Evolutionary conservation across 2,888 invertebrate genomes (phyloP), one percentile per base, ranked within the genome.

Genomic region (Melitaea athalia): DNA sequence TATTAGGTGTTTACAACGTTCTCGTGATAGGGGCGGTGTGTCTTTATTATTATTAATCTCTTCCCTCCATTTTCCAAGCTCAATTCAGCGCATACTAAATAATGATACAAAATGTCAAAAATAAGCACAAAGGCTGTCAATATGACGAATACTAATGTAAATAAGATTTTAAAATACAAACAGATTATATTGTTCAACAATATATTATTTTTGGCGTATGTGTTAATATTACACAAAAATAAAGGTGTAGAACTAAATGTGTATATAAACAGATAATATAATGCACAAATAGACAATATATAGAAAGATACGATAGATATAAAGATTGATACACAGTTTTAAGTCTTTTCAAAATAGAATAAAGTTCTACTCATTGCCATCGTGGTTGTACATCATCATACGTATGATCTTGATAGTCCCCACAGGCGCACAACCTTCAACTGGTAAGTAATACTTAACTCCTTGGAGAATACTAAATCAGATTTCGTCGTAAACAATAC

Each of bases 391-490:
- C 38, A 5, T 38, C 59, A 60, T 67, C 64, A 17, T 65, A 59
- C 17, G 57, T 52, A 61, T 57, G 14, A 17, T 49, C 50, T 74
- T 62, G 55, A 47, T 49, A 70, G 52, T 70, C 71, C 12, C 12
- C 47, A 38, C 72, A 74, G 65, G 69, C 24, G 62, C 69, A 15
- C 57, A 50, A 57, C 64, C 67, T 31, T 73, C 69, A 62, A 68
- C 68, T 71, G 73, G 55, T n/a, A n/a, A n/a, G 69, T 72, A 70
- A 73, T 74, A 75, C 67, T 65, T 69, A 70, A 72, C 68, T 68
- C 72, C 67, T 59, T 67, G 42, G 45, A 63, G 73, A 73, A 74
- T 74, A 72, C 72, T 65, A 71, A 71, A 67, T 69, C 63, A 74
- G 68, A 69, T 71, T 70, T 70, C 61, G 61, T 59, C 38, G 63